Evolutionary conservation across 2,888 invertebrate species (phyloP).

Genomic region (Tiliacea aurago): DNA sequence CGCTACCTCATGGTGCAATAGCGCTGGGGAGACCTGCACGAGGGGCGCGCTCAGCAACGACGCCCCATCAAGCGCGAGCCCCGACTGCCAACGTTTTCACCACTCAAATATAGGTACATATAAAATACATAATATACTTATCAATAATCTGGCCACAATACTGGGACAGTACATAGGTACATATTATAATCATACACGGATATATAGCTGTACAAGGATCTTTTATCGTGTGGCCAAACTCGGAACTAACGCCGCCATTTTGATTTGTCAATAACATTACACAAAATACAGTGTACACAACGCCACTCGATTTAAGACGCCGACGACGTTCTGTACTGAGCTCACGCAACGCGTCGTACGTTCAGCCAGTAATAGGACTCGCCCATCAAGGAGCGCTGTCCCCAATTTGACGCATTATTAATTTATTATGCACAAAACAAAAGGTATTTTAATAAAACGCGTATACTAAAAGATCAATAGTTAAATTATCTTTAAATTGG

Average conservation of each 20-base stretch:
- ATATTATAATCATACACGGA: conserved; percentile 10
- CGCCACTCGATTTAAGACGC: no score
- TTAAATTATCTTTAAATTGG: no score
- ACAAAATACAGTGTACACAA: not conserved
- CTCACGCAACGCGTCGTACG: no score
- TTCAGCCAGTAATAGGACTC: no score
- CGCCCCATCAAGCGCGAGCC: conserved; percentile 81
- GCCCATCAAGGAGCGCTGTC: no score
- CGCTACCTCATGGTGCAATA: conserved; percentile 83
- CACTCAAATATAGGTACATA: conserved; percentile 47
- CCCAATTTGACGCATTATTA: no score
- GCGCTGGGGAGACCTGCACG: conserved; percentile 81
- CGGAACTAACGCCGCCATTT: not conserved
- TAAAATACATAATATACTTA: conserved; percentile 34
- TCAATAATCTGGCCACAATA: conserved; percentile 1
- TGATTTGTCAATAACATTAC: not conserved
- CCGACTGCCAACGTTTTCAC: conserved; percentile 75
- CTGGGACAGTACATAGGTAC: not conserved
- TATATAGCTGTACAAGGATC: not conserved
- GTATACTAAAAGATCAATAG: no score
- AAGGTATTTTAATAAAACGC: no score
- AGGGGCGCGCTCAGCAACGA: conserved; percentile 81
- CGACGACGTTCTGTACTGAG: no score
- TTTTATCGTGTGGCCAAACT: not conserved
- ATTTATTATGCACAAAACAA: no score